These are phyloP conservation scores for Anagyrus pseudococci DNA, from an alignment of 2,888 invertebrate species.

Conservation along the genomic window DNA sequence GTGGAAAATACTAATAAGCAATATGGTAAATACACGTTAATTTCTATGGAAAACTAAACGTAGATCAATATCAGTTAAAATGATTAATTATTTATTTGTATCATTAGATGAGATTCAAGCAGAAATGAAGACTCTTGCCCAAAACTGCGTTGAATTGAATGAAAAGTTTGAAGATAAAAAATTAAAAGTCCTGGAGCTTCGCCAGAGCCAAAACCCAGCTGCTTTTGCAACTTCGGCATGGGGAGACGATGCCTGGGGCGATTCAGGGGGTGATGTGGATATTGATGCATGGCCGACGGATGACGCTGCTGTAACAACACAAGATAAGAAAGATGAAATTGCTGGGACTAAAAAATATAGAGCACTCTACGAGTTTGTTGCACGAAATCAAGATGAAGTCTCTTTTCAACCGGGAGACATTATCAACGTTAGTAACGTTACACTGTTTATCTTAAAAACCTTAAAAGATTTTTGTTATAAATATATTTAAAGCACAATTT, in stretches of 20 bases:
- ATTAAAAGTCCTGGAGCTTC: conserved; percentile 64
- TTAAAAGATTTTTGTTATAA: neutral
- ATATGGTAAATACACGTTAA: conserved; percentile 19
- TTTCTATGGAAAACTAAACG: neutral
- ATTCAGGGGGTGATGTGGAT: conserved; percentile 60
- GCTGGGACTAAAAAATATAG: conserved; percentile 75
- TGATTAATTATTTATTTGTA: neutral
- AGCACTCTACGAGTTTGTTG: conserved; percentile 92
- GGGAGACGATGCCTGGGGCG: conserved; percentile 65
- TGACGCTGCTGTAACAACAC: conserved; percentile 53
- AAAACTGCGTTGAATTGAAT: conserved; percentile 74
- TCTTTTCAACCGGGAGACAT: conserved; percentile 93
- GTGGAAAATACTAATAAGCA: conserved; percentile 35
- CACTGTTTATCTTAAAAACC: neutral
- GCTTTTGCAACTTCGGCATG: conserved; percentile 55
- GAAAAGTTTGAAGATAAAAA: conserved; percentile 74
- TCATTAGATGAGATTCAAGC: conserved; percentile 72
- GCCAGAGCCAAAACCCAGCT: conserved; percentile 63
- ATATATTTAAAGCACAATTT: too few species aligned
- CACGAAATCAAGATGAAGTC: conserved; percentile 91
- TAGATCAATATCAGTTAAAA: neutral
- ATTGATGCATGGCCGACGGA: conserved; percentile 64
- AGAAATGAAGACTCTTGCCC: conserved; percentile 71
- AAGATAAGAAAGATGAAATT: conserved; percentile 57
- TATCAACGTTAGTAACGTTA: conserved; percentile 71